Conservation (phyloP, 2,888 invertebrate genomes). For the Toxonevra muliebris region DNA sequence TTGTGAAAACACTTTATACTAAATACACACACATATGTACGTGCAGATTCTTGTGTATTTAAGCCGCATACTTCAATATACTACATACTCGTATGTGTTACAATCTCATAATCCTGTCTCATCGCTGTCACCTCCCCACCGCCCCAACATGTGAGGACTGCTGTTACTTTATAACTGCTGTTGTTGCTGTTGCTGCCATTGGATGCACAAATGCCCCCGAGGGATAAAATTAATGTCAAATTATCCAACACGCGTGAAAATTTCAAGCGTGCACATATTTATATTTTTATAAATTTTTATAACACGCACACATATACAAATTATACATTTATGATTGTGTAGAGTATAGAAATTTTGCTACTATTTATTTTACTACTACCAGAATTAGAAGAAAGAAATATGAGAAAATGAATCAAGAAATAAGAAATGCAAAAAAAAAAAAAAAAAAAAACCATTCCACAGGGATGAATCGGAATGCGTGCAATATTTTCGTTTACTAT, state of each 20-base stretch:
- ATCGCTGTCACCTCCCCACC: not conserved
- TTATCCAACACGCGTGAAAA: conserved; percentile 59
- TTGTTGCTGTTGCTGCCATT: conserved; percentile 3
- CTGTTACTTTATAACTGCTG: not conserved
- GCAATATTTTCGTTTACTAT: not conserved
- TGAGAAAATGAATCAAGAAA: not conserved
- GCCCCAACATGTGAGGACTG: not conserved
- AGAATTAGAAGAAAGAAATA: not conserved
- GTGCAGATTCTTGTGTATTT: too few relatives aligned
- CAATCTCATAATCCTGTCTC: conserved; percentile 1
- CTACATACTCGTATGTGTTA: conserved; percentile 1
- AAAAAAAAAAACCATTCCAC: not conserved
- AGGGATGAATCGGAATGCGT: not conserved
- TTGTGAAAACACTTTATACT: too few relatives aligned
- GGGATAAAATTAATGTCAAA: conserved; percentile 60
- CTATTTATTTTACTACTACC: too few relatives aligned
- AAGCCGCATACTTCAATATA: not conserved
- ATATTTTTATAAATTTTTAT: conserved; percentile 22
- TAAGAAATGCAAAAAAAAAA: too few relatives aligned
- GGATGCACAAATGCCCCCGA: conserved; percentile 42
- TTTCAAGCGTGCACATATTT: conserved; percentile 49
- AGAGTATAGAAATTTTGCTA: too few relatives aligned
- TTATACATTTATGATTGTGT: not conserved
- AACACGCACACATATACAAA: not conserved
- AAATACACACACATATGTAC: too few relatives aligned